A percentile compares a stretch with the other conserved stretches of the same genome.
phyloP scores from a whole-genome alignment of 2,888 invertebrate genomes.

The Dryocosmus kuriphilus region DNA sequence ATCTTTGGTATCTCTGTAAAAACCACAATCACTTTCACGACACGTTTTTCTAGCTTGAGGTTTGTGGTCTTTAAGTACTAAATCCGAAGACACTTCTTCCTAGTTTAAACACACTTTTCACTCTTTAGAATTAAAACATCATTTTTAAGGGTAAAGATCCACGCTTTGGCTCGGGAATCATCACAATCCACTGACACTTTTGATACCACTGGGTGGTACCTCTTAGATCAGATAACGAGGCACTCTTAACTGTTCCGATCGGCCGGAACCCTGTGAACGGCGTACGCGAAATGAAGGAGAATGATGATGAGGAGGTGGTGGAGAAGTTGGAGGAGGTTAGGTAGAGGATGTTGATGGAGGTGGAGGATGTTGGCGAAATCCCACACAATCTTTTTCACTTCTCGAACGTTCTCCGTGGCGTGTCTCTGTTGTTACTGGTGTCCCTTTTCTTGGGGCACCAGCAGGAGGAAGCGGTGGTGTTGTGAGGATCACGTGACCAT shows the following conservation, averaged over 20 bases:
- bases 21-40: not conserved
- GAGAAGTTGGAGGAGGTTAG: slow-evolving; percentile 51
- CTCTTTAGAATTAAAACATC: not conserved
- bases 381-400: slow-evolving; percentile 64
- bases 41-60: not conserved
- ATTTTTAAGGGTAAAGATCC: slow-evolving; percentile 3
- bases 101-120: not conserved
- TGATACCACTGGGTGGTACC: not conserved
- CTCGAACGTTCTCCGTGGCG: slow-evolving; percentile 67
- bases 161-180: not conserved
- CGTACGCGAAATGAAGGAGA: slow-evolving; percentile 61
- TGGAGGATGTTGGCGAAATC: slow-evolving; percentile 49
- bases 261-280: slow-evolving; percentile 63
- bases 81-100: not conserved
- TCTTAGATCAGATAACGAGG: slow-evolving; percentile 46
- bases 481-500: slow-evolving; percentile 68
- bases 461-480: slow-evolving; percentile 57
- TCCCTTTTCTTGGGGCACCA: slow-evolving; percentile 56
- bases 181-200: slow-evolving; percentile 9
- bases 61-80: not conserved
- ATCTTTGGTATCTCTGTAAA: slow-evolving; percentile 14
- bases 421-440: slow-evolving; percentile 72
- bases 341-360: slow-evolving; percentile 54
- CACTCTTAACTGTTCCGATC: slow-evolving; percentile 66
- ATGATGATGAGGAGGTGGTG: slow-evolving; percentile 54